A percentile compares a stretch with the other conserved stretches of the same genome.
Evolutionary conservation across 2,797 vertebrate species (phyloP).

Genomic region (Smutsia gigantea): DNA sequence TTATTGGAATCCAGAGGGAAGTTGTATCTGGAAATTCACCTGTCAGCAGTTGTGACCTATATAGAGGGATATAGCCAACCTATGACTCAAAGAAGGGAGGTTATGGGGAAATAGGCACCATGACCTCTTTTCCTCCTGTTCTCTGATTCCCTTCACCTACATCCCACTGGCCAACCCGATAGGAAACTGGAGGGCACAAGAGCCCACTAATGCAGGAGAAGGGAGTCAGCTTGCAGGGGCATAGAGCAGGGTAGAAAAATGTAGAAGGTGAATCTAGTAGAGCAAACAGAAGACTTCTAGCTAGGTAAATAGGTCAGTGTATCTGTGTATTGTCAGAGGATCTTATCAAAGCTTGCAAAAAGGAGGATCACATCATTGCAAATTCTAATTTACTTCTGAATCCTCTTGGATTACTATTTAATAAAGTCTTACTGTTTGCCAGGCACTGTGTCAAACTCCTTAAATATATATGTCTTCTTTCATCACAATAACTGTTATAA

Average conservation of each 20-base stretch:
- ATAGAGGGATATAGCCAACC: background rate
- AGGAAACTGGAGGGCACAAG: background rate
- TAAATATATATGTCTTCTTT: background rate
- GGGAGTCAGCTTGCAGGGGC: background rate
- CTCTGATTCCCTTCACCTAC: background rate
- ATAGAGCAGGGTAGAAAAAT: background rate
- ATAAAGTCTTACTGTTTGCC: background rate
- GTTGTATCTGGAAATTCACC: background rate
- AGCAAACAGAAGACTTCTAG: background rate
- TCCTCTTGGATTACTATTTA: background rate
- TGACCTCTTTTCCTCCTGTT: background rate
- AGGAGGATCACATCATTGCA: background rate
- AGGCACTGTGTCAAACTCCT: background rate
- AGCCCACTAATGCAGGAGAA: background rate
- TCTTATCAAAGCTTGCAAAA: background rate
- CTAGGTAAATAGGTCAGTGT: background rate
- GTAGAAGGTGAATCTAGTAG: background rate
- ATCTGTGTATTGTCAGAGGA: background rate
- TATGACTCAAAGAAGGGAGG: background rate
- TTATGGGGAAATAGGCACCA: background rate
- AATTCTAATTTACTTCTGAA: slow-evolving; percentile 39
- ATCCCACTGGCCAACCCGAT: background rate
- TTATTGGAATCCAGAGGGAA: background rate
- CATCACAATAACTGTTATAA: background rate
- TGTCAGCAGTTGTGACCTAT: background rate